Conservation (phyloP, 2,888 invertebrate genomes). For the Lymantria monacha region DNA sequence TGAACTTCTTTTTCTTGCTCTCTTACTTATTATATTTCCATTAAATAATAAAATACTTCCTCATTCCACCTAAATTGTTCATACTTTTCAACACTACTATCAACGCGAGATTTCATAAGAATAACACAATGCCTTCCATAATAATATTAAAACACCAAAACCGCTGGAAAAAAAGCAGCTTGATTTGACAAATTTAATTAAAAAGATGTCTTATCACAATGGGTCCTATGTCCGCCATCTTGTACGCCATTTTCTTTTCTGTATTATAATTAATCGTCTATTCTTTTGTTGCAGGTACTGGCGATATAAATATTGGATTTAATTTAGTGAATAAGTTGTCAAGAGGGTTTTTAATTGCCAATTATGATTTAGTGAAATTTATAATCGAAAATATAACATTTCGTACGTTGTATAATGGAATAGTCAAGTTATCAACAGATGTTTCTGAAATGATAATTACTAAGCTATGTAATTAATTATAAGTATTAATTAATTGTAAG, state of each 20-base stretch:
- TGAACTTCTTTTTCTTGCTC: no score
- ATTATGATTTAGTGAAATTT: background rate
- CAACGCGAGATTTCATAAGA: constrained; percentile 1
- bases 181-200: constrained; percentile 45
- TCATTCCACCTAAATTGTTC: no score
- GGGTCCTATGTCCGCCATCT: constrained; percentile 24
- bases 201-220: constrained; percentile 29
- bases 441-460: no score
- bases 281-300: constrained; percentile 48
- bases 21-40: no score
- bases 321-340: constrained; percentile 3
- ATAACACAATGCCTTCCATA: constrained; percentile 24
- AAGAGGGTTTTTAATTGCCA: background rate
- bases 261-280: constrained; percentile 34
- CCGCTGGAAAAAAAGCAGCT: constrained; percentile 16
- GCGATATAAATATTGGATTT: constrained; percentile 12
- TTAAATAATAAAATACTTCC: no score
- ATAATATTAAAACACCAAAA: constrained; percentile 24
- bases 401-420: no score
- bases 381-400: no score
- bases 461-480: no score
- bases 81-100: background rate
- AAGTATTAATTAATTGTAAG: no score
- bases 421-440: no score
- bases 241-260: constrained; percentile 28